These are phyloP conservation scores for Pardalotus punctatus DNA, from an alignment of 2,113 vertebrate genomes.

Conservation along the genomic window DNA sequence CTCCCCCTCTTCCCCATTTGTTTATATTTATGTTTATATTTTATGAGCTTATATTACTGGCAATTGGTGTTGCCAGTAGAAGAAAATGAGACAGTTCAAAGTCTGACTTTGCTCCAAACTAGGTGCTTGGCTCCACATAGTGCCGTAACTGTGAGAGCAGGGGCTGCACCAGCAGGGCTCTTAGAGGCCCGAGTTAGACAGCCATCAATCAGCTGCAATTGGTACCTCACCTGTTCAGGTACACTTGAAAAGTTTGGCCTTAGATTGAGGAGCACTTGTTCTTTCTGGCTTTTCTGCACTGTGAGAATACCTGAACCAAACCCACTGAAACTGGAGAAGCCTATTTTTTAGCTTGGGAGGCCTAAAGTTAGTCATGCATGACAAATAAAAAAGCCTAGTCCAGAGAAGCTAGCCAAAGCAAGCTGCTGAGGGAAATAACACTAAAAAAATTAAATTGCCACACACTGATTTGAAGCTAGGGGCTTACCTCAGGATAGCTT, in stretches of 20 bases:
- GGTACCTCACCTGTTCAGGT: background rate
- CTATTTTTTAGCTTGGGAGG: conserved; percentile 17
- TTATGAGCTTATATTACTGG: background rate
- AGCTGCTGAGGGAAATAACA: conserved; percentile 61
- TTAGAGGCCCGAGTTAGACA: background rate
- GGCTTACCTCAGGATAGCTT: background rate
- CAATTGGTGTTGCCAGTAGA: background rate
- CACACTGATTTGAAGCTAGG: background rate
- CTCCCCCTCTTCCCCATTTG: background rate
- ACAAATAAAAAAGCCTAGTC: conserved; percentile 55
- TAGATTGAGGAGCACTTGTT: background rate
- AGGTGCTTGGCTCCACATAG: background rate
- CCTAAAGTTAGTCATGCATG: conserved; percentile 53
- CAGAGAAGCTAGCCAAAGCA: conserved; percentile 56
- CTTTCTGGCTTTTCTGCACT: background rate
- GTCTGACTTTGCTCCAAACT: background rate
- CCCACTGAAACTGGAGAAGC: conserved; percentile 20
- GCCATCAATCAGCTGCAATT: background rate
- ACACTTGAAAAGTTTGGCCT: background rate
- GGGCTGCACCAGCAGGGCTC: background rate
- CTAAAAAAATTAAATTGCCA: background rate
- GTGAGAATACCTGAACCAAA: background rate
- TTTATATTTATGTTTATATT: background rate
- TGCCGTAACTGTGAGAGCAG: background rate
- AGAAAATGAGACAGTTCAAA: background rate